Conservation (phyloP, 2,888 invertebrate species). For the Allophyes oxyacanthae region DNA sequence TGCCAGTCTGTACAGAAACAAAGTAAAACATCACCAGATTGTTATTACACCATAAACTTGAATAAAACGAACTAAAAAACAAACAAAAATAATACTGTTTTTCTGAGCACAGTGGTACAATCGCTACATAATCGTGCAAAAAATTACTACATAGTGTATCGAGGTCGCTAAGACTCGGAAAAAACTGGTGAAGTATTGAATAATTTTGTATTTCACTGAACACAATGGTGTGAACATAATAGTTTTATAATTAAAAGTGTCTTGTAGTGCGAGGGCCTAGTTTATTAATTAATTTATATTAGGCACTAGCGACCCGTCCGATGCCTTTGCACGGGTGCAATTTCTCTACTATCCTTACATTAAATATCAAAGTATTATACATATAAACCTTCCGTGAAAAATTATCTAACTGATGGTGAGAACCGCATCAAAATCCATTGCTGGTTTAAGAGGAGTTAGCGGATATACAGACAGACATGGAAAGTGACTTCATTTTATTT, state of each 20-base stretch:
- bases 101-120: slow-evolving; percentile 12
- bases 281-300: no score
- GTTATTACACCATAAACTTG: slow-evolving; percentile 1
- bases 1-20: not conserved
- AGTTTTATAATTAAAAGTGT: slow-evolving; percentile 16
- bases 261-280: slow-evolving; percentile 9
- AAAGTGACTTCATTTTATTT: no score
- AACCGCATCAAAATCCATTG: no score
- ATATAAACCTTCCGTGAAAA: no score
- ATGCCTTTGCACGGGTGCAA: no score
- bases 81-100: slow-evolving; percentile 6
- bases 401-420: no score
- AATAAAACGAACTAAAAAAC: not conserved
- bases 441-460: no score
- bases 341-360: no score
- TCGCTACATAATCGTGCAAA: slow-evolving; percentile 17
- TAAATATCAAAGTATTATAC: no score
- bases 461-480: no score
- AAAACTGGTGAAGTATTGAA: slow-evolving; percentile 39
- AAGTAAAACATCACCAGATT: not conserved
- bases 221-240: slow-evolving; percentile 38
- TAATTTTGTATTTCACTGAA: slow-evolving; percentile 34
- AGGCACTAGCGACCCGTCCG: no score
- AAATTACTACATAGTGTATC: slow-evolving; percentile 20
- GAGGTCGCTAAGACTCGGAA: slow-evolving; percentile 32